Evolutionary conservation across 2,888 invertebrate species (phyloP), one percentile per base, ranked within the genome.

Genomic region (Rotaria magnacalcarata): DNA sequence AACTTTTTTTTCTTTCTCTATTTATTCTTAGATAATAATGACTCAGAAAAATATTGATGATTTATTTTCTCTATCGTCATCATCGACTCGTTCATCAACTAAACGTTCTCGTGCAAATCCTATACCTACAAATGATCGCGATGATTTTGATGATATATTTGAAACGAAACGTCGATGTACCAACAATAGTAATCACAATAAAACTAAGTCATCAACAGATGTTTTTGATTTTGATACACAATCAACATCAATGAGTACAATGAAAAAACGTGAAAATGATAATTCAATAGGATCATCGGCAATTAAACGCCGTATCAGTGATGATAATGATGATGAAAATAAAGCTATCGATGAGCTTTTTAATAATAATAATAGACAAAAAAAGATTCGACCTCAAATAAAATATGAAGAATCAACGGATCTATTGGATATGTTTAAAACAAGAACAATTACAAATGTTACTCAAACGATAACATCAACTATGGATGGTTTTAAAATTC

Each of bases 341-440:
- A 14, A 67, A 67, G 67, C 27, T 19, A 67, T 67, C 4, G 67
- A 67, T 34, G 67, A 67, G 7, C 19, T 67, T 67, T 67, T 67
- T 19, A 67, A 67, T 67, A 67, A 41, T 34, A 34, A 67, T 34
- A 67, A 34, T n/a, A n/a, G n/a, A 34, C 67, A 34, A 27, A 67
- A 67, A 34, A 67, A 67, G 34, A 19, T 34, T 67, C 67, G 67
- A 67, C 34, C 19, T 34, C 34, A 16, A 19, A 41, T 67, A 19
- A 67, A 67, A 67, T 19, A 67, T 27, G 67, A 67, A 67, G 67
- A 67, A 41, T 67, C 67, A 34, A 67, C 27, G 4, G 67, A 67
- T 67, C 5, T 67, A 27, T 67, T 67, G 19, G 67, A 67, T 34
- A 67, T 67, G 67, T 67, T 67, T 34, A 67, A 67, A 67, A 67